Evolutionary conservation across 2,113 vertebrate genomes (phyloP), one percentile per base, ranked within the genome.

Genomic region (Camelus dromedarius): DNA sequence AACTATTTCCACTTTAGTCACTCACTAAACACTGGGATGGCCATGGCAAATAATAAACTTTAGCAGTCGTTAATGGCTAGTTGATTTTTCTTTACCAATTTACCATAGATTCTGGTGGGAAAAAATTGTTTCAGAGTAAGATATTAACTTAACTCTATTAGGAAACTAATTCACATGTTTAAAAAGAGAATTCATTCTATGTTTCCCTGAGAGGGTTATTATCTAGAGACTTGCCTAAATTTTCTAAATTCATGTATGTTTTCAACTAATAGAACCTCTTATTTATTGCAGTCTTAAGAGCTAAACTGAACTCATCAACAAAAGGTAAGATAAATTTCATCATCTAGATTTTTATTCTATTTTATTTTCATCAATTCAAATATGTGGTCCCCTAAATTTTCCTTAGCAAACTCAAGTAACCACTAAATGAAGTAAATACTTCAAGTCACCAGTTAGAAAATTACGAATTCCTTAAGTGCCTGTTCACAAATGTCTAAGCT

Each of bases 241-340:
- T 80, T 72, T 87, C 38, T 90, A 92, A 88, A 58, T 64, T 12
- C 8, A 1, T 88, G 0, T 75, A 26, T 83, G 48, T 77, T 83
- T 84, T 54, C 66, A 67, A 67, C 52, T 93, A 83, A 54, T 50
- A 60, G 7, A 92, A 79, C 28, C 2, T 84, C 14, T 48, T 77
- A 52, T 56, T 76, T 95, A 64, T 72, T 93, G 12, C 19, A 77
- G 4, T 92, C 77, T 80, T 69, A 95, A 89, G 42, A 96, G n/a
- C n/a, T 75, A 92, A 91, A 35, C 8, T 87, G 62, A 56, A 60
- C 6, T 89, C 42, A 54, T 50, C 19, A 82, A 66, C 20, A 80
- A 87, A 85, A 50, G 18, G 1, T 64, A 70, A 70, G 8, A 20
- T n/a, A 18, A 42, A 16, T 90, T 38, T 80, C 32, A 83, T 70